phyloP scores from a whole-genome alignment of 1,140 invertebrate genomes.

The Drosophila miranda region DNA sequence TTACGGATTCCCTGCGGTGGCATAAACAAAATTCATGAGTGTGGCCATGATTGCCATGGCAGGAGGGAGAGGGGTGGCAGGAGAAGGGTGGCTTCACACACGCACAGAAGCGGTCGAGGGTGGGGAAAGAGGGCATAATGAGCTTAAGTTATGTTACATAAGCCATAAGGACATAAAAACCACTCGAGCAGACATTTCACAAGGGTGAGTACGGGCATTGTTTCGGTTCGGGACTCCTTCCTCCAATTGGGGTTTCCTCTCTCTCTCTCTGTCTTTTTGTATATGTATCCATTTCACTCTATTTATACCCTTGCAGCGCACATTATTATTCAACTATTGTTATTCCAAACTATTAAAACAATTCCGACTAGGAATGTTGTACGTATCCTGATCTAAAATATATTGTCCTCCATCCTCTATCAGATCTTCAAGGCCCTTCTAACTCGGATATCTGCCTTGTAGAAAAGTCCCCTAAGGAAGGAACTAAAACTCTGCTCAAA shows the following conservation, averaged over 20 bases:
- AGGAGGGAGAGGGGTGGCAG: conserved; percentile 3
- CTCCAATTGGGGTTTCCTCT: conserved; percentile 4
- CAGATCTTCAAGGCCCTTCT: no score
- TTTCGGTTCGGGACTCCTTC: no score
- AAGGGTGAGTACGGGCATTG: conserved; percentile 26
- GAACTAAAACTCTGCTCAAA: no score
- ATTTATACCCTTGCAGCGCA: no score
- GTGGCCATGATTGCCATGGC: conserved; percentile 60
- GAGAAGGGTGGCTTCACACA: background rate
- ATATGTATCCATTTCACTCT: background rate
- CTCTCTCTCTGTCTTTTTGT: background rate
- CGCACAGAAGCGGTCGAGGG: background rate
- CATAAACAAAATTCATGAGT: conserved; percentile 81
- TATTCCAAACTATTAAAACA: no score
- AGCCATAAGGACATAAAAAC: conserved; percentile 79
- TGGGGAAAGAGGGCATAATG: conserved; percentile 50
- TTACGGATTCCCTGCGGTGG: conserved; percentile 77
- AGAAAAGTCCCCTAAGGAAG: no score
- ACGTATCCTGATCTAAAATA: no score
- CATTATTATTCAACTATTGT: no score
- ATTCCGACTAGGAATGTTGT: no score
- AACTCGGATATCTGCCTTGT: no score
- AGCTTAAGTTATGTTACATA: conserved; percentile 79
- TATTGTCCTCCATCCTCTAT: no score
- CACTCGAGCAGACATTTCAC: conserved; percentile 76